Conservation (phyloP, 2,113 vertebrate genomes). For the Xyrauchen texanus region DNA sequence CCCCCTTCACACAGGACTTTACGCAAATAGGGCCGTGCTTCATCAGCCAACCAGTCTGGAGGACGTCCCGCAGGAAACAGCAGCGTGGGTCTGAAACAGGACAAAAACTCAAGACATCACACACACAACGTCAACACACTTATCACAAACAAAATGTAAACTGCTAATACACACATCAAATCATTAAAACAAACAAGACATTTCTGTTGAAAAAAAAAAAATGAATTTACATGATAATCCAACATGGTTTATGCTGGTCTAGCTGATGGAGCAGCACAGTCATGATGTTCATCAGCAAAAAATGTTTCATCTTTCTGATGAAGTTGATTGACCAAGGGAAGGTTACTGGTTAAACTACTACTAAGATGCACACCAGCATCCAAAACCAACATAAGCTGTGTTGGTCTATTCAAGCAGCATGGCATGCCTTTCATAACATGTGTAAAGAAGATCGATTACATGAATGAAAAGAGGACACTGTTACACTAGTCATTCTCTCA, state of each 20-base stretch:
- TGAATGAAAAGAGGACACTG: background rate
- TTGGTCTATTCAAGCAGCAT: no score
- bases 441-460: background rate
- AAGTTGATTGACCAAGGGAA: no score
- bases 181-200: background rate
- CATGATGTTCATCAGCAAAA: no score
- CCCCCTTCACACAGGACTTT: constrained; percentile 41
- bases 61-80: constrained; percentile 55
- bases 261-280: no score
- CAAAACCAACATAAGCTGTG: no score
- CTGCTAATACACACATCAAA: background rate
- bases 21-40: constrained; percentile 41
- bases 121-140: constrained; percentile 2
- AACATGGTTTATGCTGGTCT: no score
- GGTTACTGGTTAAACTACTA: no score
- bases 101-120: constrained; percentile 47
- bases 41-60: constrained; percentile 44
- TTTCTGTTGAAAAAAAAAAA: background rate
- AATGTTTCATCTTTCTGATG: no score
- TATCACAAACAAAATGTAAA: background rate
- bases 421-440: no score
- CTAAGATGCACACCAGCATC: no score
- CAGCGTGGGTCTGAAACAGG: constrained; percentile 47
- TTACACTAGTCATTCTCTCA: background rate
- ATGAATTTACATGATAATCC: background rate